These are phyloP conservation scores for Eupithecia tripunctaria DNA, from an alignment of 2,888 invertebrate species.

Conservation along the genomic window DNA sequence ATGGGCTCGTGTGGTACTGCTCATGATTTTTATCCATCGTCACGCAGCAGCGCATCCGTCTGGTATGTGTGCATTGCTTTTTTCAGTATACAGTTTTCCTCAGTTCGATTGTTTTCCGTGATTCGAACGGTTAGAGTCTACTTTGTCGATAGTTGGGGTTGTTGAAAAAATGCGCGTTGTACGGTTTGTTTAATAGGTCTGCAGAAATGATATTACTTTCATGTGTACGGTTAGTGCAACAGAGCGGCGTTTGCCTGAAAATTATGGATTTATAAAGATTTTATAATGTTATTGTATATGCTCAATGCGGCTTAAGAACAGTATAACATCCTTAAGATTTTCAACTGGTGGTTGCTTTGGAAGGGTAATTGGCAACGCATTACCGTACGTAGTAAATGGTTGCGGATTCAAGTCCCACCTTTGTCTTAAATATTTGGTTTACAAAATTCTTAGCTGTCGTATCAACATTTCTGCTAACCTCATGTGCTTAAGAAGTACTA, in stretches of 20 bases:
- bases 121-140: conserved; percentile 60
- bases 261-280: background rate
- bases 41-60: conserved; percentile 71
- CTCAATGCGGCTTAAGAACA: background rate
- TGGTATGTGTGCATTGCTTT: conserved; percentile 68
- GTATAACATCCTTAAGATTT: background rate
- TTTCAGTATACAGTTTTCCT: conserved; percentile 75
- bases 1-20: conserved; percentile 70
- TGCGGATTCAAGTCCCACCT: background rate
- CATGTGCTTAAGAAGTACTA: no score
- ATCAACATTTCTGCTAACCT: background rate
- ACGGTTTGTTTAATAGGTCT: conserved; percentile 62
- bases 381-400: background rate
- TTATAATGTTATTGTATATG: background rate
- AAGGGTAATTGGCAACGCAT: background rate
- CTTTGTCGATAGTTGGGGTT: conserved; percentile 53
- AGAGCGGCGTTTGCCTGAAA: background rate
- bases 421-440: background rate
- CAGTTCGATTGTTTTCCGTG: conserved; percentile 64
- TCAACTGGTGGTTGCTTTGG: background rate
- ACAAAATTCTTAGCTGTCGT: background rate
- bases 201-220: conserved; percentile 78
- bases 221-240: conserved; percentile 55
- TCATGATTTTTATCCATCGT: conserved; percentile 81
- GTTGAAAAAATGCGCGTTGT: conserved; percentile 52